Evolutionary conservation across 2,888 invertebrate species (phyloP), one percentile per base, ranked within the genome.

Genomic region (Eupithecia tripunctaria): DNA sequence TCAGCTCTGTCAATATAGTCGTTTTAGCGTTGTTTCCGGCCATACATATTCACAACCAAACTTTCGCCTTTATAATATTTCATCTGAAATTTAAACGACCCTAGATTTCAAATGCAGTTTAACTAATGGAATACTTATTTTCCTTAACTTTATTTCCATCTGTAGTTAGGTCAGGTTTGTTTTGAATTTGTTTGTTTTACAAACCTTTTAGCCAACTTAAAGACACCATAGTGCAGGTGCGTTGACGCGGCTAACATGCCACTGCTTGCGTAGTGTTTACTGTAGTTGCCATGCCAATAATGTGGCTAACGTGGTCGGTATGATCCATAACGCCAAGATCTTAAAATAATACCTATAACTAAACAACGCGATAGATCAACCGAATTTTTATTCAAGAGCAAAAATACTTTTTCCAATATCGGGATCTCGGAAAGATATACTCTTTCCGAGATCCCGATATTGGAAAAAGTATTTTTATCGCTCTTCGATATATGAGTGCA

Each of bases 181-280:
- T 21, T 56, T 25, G 12, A 21, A 12, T 21, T 51, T 25, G 5
- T 25, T 56, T 56, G 12, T 25, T 56, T 25, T 56, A 25, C 21
- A 21, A 21, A 25, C 12, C 56, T 25, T 25, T 21, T 51, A n/a
- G 10, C 29, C 29, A 60, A 8, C 7, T 8, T 18, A 60, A 60
- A 60, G 60, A 60, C 78, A 69, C 79, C 81, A 79, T 81, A 82
- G 81, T 83, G 41, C 47, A 77, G 70, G 84, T 86, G 84, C 85
- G 79, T 76, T 76, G 85, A 82, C 78, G 85, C 84, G 79, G 41
- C 56, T 85, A 87, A 89, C 81, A 73, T 84, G 81, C 82, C 85
- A 84, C 80, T 76, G 25, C 67, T 67, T 63, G 73, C 59, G 43
- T 25, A 21, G 56, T 56, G 60, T 29, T 29, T 29, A 60, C 8